Conservation (phyloP, 2,888 invertebrate genomes). For the Acanthosepion pharaonis region DNA sequence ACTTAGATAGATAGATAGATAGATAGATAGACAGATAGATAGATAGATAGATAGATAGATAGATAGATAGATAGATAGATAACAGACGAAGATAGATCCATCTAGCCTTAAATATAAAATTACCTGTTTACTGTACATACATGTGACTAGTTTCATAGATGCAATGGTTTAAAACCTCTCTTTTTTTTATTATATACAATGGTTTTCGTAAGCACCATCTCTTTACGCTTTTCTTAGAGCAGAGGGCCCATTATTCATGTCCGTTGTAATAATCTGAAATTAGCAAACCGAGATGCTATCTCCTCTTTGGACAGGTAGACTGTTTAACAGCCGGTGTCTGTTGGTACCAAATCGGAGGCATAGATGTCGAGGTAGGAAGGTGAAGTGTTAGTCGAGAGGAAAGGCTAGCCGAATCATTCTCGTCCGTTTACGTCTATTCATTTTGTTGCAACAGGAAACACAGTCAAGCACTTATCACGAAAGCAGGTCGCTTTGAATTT, state of each 20-base stretch:
- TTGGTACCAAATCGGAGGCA: too few species aligned
- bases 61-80: too few species aligned
- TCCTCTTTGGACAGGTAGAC: too few species aligned
- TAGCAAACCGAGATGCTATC: not conserved
- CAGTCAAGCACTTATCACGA: slow-evolving; percentile 20
- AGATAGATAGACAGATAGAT: not conserved
- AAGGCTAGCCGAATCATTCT: not conserved
- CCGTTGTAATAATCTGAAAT: slow-evolving; percentile 1
- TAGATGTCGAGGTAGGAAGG: too few species aligned
- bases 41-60: not conserved
- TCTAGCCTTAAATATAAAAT: not conserved
- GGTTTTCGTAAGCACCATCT: not conserved
- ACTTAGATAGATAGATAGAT: too few species aligned
- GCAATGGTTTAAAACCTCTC: not conserved
- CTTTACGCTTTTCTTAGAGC: not conserved
- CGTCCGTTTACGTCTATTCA: not conserved
- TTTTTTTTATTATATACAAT: not conserved
- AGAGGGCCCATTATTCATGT: not conserved
- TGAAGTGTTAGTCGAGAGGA: not conserved
- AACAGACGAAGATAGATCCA: not conserved
- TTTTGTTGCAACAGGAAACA: not conserved
- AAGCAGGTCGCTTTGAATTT: not conserved
- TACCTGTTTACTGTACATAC: not conserved
- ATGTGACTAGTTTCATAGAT: not conserved
- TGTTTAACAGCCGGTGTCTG: slow-evolving; percentile 17